Evolutionary conservation across 2,113 vertebrate genomes (phyloP).

Genomic region (Thinocorus orbignyianus): DNA sequence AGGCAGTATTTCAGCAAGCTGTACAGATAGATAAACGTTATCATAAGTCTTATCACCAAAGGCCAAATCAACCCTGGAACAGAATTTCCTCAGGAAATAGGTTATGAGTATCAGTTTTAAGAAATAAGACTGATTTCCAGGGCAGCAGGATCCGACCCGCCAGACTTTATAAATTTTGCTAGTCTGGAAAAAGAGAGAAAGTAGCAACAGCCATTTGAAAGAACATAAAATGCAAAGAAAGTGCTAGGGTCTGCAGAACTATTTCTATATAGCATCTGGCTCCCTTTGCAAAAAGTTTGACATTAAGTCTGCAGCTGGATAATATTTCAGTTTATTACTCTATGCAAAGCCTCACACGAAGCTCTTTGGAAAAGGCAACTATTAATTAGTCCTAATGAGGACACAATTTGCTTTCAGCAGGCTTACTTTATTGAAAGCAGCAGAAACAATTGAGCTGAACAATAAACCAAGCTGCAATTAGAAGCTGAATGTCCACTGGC

Average conservation of each 20-base stretch:
- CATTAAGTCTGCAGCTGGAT: conserved; percentile 16
- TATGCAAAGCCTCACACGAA: neutral
- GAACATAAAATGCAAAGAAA: neutral
- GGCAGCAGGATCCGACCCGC: neutral
- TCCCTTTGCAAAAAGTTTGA: neutral
- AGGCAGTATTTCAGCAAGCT: neutral
- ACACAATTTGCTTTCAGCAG: conserved; percentile 28
- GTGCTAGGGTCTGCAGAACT: conserved; percentile 1
- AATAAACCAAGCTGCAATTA: conserved; percentile 31
- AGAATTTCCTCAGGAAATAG: neutral
- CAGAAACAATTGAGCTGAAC: conserved; percentile 13
- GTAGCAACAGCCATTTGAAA: neutral
- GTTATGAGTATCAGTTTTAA: neutral
- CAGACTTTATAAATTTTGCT: neutral
- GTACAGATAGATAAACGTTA: neutral
- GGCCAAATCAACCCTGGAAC: neutral
- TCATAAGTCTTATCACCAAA: neutral
- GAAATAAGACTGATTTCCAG: neutral
- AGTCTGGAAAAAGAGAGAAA: neutral
- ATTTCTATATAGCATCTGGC: neutral
- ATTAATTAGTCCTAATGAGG: conserved; percentile 47
- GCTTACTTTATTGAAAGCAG: neutral
- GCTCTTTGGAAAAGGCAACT: conserved; percentile 17
- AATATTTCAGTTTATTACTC: conserved; percentile 9
- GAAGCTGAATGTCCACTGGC: neutral